Evolutionary conservation across 2,113 vertebrate species (phyloP), one percentile per base, ranked within the genome.

Genomic region (Rhynchomys soricoides): DNA sequence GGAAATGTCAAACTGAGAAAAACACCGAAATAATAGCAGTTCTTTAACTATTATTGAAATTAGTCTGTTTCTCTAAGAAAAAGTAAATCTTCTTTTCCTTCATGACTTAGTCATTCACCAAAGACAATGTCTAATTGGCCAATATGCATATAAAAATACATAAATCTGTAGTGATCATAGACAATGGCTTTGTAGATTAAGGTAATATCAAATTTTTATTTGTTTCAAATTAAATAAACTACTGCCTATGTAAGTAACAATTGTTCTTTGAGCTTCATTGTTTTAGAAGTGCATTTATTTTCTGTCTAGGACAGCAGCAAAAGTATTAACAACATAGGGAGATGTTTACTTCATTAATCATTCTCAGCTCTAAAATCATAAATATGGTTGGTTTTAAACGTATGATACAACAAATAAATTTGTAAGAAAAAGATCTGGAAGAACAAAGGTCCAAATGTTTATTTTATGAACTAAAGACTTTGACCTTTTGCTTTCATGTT

Each of bases 31-130:
- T 57, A 62, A 78, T 29, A 73, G 57, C 57, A 77, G 48, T 95
- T 96, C 94, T 88, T 88, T 34, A 68, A 82, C 88, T 96, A 93
- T 74, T n/a, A 81, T 26, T 89, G 40, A 92, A 93, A 86, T 24
- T 29, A 59, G 2, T 37, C 52, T 95, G 31, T 70, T 77, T 22
- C 6, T 48, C 31, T 73, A 57, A 90, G 85, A 87, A 86, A 73
- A 85, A 75, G 85, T 66, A 48, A 81, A 96, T 55, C 26, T 81
- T 64, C 34, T 16, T 50, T 70, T 55, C 66, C 31, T 7, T 40
- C 77, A 2, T 31, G 21, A 68, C 3, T 68, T 37, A n/a, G 4
- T 55, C 48, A 86, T 64, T 77, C 17, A 75, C 3, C 24, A 87
- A 86, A 43, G 37, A 71, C 2, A 93, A 86, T 43, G 57, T 52